Percentiles rank a stretch among this genome's conserved stretches.
Conservation (phyloP, 2,888 invertebrate species). For the Tanytarsus gracilentus region DNA sequence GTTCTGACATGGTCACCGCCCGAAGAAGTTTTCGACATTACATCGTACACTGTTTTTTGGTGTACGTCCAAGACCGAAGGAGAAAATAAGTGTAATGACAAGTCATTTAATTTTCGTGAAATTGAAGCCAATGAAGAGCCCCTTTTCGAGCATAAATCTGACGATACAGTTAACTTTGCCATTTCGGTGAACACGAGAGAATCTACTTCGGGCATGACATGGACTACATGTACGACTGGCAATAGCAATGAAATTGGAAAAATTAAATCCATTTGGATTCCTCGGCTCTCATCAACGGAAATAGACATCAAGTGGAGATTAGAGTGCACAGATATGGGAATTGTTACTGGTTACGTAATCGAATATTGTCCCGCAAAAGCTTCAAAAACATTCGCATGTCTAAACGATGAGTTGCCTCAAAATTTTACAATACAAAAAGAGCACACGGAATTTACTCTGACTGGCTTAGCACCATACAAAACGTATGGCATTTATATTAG, state of each 20-base stretch:
- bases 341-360: constrained; percentile 63
- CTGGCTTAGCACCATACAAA: constrained; percentile 60
- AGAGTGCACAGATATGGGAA: constrained; percentile 64
- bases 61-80: constrained; percentile 52
- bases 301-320: constrained; percentile 67
- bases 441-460: constrained; percentile 46
- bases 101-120: constrained; percentile 33
- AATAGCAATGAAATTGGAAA: constrained; percentile 43
- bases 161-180: constrained; percentile 61
- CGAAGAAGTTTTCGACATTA: constrained; percentile 39
- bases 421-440: constrained; percentile 32
- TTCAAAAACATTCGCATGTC: constrained; percentile 47
- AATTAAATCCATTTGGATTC: constrained; percentile 50
- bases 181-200: constrained; percentile 64
- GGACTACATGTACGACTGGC: constrained; percentile 58
- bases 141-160: constrained; percentile 49
- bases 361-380: constrained; percentile 59
- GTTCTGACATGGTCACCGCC: constrained; percentile 67
- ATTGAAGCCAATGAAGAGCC: constrained; percentile 46
- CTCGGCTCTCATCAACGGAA: constrained; percentile 44
- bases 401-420: constrained; percentile 42
- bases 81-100: constrained; percentile 51
- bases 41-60: constrained; percentile 76
- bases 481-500: constrained; percentile 63
- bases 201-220: constrained; percentile 73